phyloP scores from a whole-genome alignment of 2,888 invertebrate species.

The Drosophila pseudotakahashii region DNA sequence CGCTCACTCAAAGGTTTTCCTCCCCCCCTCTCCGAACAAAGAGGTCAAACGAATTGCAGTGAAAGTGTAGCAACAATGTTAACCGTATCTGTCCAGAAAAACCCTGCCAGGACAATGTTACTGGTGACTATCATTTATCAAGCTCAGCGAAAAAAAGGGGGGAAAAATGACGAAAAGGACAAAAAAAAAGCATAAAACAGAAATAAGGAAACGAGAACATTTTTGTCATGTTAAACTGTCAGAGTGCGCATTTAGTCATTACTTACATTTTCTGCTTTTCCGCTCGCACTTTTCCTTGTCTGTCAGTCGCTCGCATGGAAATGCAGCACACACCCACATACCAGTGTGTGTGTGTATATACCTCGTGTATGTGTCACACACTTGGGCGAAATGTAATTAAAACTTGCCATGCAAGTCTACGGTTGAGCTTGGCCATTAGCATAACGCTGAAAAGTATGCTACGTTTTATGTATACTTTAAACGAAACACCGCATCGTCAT shows the following conservation, averaged over 20 bases:
- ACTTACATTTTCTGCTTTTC: conserved; percentile 68
- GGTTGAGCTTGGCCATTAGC: conserved; percentile 68
- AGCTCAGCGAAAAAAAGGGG: conserved; percentile 66
- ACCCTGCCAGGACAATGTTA: conserved; percentile 33
- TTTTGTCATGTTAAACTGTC: conserved; percentile 82
- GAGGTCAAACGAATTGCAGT: conserved; percentile 43
- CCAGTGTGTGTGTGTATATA: background rate
- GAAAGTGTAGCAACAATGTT: conserved; percentile 55
- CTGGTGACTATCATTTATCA: conserved; percentile 72
- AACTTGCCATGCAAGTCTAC: conserved; percentile 75
- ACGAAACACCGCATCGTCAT: conserved; percentile 59
- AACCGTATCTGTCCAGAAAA: conserved; percentile 44
- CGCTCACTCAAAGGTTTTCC: conserved; percentile 70
- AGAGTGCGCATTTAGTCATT: conserved; percentile 81
- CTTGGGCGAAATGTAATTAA: conserved; percentile 74
- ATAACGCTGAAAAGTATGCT: conserved; percentile 71
- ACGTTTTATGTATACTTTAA: conserved; percentile 44
- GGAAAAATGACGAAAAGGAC: conserved; percentile 39
- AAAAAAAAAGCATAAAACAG: conserved; percentile 50
- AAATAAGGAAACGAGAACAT: conserved; percentile 65
- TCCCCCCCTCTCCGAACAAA: conserved; percentile 11
- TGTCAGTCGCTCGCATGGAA: conserved; percentile 57
- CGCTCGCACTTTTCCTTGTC: conserved; percentile 35
- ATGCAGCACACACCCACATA: conserved; percentile 51
- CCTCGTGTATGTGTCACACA: conserved; percentile 35